Evolutionary conservation across 2,113 vertebrate genomes (phyloP), one percentile per base, ranked within the genome.

Genomic region (Polyodon spathula): DNA sequence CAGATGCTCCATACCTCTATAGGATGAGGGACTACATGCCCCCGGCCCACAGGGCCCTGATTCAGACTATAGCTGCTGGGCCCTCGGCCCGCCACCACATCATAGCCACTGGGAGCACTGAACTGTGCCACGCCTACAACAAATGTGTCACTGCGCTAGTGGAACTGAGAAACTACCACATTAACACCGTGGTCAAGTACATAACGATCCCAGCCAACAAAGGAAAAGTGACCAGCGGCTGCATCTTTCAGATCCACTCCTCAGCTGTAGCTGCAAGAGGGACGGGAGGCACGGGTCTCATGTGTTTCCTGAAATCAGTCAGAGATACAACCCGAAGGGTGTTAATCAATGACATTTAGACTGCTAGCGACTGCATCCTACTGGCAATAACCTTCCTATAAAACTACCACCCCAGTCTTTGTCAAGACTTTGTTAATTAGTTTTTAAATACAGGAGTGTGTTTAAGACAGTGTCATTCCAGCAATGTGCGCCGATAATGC

Each of bases 21-120:
- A 76, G 83, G 65, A 92, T 93, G 88, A 85, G 88, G 62, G 76
- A 81, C 40, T 91, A 92, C 78, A 93, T 93, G 89, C 91, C 81
- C 9, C 79, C 72, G 1, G 44, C 68, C 1, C 92, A 92, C 65
- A 63, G 78, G 64, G 85, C 79, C 64, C 84, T 91, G 1, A 65
- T 92, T 66, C 73, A 84, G 54, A 71, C 63, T 43, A 70, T 93
- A 42, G 48, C 3, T 1, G 37, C 37, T 0, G 60, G 71, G 6
- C 79, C 71, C 2, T 72, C 84, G 0, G 69, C 92, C 58, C 62
- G 50, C 61, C 71, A 72, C 8, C 69, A 81, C 0, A 1, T 90
- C 37, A 15, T 77, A 11, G 61, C 61, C 42, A 66, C 66, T 0
- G 40, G 74, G 4, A 55, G 64, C 0, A 0, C 8, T 0, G 65